Evolutionary conservation across 2,888 invertebrate species (phyloP).

Genomic region (Pyrrhia umbra): DNA sequence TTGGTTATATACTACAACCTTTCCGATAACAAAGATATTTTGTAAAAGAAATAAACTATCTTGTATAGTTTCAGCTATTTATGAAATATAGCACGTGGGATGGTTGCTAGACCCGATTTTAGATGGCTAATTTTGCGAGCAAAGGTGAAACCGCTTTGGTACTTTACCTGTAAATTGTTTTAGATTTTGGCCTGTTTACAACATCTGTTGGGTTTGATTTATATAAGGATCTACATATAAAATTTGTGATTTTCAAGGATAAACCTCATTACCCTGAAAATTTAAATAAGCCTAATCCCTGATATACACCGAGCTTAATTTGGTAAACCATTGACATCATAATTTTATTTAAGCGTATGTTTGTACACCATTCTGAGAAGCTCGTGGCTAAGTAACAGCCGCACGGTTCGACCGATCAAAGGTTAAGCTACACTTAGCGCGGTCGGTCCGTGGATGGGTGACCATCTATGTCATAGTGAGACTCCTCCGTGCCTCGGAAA

Average conservation of each 20-base stretch:
- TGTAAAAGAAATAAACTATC: conserved; percentile 24
- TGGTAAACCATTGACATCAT: not conserved
- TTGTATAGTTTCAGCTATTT: conserved; percentile 17
- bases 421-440: too few species aligned
- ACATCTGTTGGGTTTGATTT: conserved; percentile 4
- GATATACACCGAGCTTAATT: not conserved
- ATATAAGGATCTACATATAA: not conserved
- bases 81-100: conserved; percentile 18
- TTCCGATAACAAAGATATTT: conserved; percentile 36
- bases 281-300: not conserved
- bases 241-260: not conserved
- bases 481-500: too few species aligned
- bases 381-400: too few species aligned
- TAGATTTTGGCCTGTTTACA: not conserved
- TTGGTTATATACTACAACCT: conserved; percentile 51
- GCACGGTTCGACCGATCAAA: too few species aligned
- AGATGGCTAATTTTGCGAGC: conserved; percentile 25
- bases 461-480: too few species aligned
- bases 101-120: conserved; percentile 8
- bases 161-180: not conserved
- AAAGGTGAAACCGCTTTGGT: not conserved
- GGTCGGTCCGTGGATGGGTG: too few species aligned
- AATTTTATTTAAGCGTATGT: too few species aligned
- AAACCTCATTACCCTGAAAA: not conserved
- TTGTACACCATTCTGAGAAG: too few species aligned